Evolutionary conservation across 2,888 invertebrate genomes (phyloP).

Genomic region (Scaptomyza cyrtandrae): DNA sequence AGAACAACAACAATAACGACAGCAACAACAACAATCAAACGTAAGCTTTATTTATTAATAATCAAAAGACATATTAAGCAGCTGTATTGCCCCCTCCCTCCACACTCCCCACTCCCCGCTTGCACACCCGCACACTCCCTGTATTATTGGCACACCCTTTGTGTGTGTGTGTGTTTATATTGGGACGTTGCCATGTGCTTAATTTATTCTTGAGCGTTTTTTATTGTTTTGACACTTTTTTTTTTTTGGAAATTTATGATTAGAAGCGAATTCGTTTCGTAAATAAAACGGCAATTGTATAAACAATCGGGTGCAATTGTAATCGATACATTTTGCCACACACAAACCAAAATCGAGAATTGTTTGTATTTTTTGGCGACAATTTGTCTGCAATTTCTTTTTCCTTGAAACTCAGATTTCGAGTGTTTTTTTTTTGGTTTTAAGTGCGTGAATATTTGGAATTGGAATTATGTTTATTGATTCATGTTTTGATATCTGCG

Average conservation of each 20-base stretch:
- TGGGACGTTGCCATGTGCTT: constrained; percentile 40
- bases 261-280: constrained; percentile 41
- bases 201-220: constrained; percentile 45
- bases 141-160: constrained; percentile 11
- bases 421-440: constrained; percentile 42
- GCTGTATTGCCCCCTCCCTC: no score
- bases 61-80: constrained; percentile 66
- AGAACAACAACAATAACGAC: constrained; percentile 9
- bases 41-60: constrained; percentile 75
- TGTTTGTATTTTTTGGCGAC: constrained; percentile 50
- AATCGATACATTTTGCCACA: constrained; percentile 51
- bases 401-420: not conserved
- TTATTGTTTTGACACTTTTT: constrained; percentile 62
- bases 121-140: not conserved
- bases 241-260: constrained; percentile 56
- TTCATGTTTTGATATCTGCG: constrained; percentile 1
- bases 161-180: constrained; percentile 31
- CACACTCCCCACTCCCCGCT: constrained; percentile 15
- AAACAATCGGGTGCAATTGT: constrained; percentile 61
- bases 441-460: constrained; percentile 1
- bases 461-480: not conserved
- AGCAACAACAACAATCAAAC: constrained; percentile 30
- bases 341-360: constrained; percentile 10
- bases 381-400: constrained; percentile 63
- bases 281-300: constrained; percentile 24